Evolutionary conservation across 2,797 vertebrate genomes (phyloP).

Genomic region (Ficedula albicollis): DNA sequence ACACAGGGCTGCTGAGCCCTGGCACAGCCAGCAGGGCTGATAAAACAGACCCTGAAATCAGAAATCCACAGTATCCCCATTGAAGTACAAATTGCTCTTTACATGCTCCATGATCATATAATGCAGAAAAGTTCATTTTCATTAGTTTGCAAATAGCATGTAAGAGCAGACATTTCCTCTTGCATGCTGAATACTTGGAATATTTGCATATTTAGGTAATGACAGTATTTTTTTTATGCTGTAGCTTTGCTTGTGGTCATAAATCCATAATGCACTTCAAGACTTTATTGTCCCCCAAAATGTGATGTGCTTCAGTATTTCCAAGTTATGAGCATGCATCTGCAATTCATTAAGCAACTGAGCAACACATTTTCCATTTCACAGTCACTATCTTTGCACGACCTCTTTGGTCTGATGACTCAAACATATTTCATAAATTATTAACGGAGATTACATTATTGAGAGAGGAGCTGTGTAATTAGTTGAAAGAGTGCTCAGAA

Average conservation of each 20-base stretch:
- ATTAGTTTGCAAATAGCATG: slow-evolving; percentile 30
- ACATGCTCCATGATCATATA: neutral
- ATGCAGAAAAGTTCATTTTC: slow-evolving; percentile 32
- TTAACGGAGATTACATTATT: neutral
- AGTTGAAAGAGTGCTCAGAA: neutral
- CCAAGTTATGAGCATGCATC: neutral
- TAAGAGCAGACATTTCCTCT: neutral
- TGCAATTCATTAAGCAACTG: slow-evolving; percentile 35
- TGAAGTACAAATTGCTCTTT: neutral
- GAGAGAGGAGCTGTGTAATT: slow-evolving; percentile 4
- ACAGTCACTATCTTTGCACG: neutral
- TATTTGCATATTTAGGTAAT: slow-evolving; percentile 50
- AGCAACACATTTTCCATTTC: slow-evolving; percentile 22
- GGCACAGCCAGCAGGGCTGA: neutral
- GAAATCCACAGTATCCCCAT: neutral
- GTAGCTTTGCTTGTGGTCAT: neutral
- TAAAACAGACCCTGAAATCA: neutral
- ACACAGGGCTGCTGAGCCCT: neutral
- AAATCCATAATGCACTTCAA: neutral
- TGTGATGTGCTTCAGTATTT: slow-evolving; percentile 5
- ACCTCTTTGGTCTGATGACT: slow-evolving; percentile 39
- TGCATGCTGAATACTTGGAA: neutral
- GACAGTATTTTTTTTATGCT: neutral
- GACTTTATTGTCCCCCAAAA: neutral
- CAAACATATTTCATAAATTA: slow-evolving; percentile 37